Evolutionary conservation across 2,797 vertebrate genomes (phyloP).

Genomic region (Florisuga fusca): DNA sequence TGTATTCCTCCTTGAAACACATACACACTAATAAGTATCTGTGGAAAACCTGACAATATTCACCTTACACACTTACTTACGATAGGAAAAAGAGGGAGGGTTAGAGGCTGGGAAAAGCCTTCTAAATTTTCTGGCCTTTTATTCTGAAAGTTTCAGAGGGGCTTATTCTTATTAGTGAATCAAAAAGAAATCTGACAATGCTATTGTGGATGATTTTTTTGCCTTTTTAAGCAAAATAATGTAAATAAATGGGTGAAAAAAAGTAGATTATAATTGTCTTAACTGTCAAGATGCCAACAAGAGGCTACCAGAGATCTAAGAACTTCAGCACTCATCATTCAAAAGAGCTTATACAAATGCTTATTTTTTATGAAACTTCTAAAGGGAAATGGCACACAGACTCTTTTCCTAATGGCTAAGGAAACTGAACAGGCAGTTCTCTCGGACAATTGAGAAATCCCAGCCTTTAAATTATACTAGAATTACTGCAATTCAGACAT

Average conservation of each 20-base stretch:
- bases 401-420: background rate
- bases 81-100: background rate
- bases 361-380: background rate
- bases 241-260: background rate
- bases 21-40: background rate
- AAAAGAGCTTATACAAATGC: background rate
- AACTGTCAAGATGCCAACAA: constrained; percentile 25
- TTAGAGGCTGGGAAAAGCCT: background rate
- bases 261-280: background rate
- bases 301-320: background rate
- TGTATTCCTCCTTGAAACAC: constrained; percentile 47
- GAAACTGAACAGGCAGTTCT: background rate
- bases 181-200: background rate
- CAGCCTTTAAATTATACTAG: background rate
- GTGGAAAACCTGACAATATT: constrained; percentile 12
- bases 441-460: background rate
- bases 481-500: background rate
- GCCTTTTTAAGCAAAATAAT: background rate
- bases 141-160: constrained; percentile 2
- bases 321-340: background rate
- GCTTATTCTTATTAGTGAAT: constrained; percentile 24
- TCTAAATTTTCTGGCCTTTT: constrained; percentile 6
- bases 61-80: background rate
- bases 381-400: background rate
- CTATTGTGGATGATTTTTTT: background rate